Conservation (phyloP, 2,888 invertebrate species). For the Panopea generosa region DNA sequence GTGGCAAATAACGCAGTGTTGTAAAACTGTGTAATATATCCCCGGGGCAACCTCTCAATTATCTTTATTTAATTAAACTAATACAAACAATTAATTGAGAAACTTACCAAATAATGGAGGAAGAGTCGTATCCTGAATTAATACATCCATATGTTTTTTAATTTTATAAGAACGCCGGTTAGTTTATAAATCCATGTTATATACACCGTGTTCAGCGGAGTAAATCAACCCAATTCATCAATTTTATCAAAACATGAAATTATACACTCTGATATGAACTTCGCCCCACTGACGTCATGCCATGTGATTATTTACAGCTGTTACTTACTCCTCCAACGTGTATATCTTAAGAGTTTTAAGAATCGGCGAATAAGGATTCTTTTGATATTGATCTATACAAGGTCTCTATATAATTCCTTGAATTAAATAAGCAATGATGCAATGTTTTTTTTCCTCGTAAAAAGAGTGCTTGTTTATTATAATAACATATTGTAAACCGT, state of each 20-base stretch:
- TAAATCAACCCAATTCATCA: constrained; percentile 26
- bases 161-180: constrained; percentile 10
- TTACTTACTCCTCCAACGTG: constrained; percentile 19
- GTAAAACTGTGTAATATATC: too few species aligned
- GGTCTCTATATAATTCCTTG: too few species aligned
- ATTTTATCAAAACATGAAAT: constrained; percentile 35
- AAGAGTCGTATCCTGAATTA: constrained; percentile 50
- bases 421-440: too few species aligned
- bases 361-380: too few species aligned
- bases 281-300: constrained; percentile 45
- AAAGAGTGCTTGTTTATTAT: too few species aligned
- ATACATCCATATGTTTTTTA: constrained; percentile 46
- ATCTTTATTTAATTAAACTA: too few species aligned
- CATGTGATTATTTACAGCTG: constrained; percentile 28
- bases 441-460: too few species aligned
- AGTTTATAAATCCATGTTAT: constrained; percentile 38
- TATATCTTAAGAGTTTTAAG: not conserved
- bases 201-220: constrained; percentile 23
- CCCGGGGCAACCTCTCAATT: too few species aligned
- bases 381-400: too few species aligned
- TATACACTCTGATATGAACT: constrained; percentile 29
- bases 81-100: not conserved
- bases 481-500: too few species aligned
- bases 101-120: constrained; percentile 41
- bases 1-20: too few species aligned